Percentiles rank a stretch among this genome's conserved stretches.
phyloP scores from a whole-genome alignment of 2,888 invertebrate species.

The Ditula angustiorana region DNA sequence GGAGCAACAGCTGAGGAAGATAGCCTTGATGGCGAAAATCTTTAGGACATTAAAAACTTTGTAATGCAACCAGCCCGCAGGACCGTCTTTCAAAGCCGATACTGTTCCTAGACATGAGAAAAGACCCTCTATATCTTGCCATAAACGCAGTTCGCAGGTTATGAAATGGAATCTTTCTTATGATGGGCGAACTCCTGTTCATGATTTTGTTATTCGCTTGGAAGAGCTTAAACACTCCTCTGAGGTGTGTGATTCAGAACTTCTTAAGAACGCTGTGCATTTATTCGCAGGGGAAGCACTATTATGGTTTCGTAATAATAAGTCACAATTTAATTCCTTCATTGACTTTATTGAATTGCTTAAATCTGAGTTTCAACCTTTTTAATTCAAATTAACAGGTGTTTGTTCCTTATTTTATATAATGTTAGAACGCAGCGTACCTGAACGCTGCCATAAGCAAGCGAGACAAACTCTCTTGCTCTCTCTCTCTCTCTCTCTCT shows the following conservation, averaged over 20 bases:
- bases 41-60: neutral
- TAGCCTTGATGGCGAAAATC: neutral
- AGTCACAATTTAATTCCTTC: neutral
- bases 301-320: constrained; percentile 4
- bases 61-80: neutral
- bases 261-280: neutral
- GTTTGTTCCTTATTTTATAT: too few species aligned
- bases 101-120: too few species aligned
- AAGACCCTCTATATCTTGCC: neutral
- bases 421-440: too few species aligned
- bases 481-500: too few species aligned
- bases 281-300: neutral
- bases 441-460: too few species aligned
- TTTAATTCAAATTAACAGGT: too few species aligned
- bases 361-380: constrained; percentile 1
- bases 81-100: neutral
- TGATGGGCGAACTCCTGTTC: too few species aligned
- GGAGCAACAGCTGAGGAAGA: neutral
- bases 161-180: too few species aligned
- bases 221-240: constrained; percentile 7
- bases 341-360: neutral
- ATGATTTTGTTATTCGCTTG: too few species aligned
- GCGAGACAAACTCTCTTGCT: too few species aligned
- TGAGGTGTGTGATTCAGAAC: neutral
- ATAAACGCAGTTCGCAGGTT: neutral